phyloP scores from a whole-genome alignment of 2,888 invertebrate species.

The Aporophyla nigra region DNA sequence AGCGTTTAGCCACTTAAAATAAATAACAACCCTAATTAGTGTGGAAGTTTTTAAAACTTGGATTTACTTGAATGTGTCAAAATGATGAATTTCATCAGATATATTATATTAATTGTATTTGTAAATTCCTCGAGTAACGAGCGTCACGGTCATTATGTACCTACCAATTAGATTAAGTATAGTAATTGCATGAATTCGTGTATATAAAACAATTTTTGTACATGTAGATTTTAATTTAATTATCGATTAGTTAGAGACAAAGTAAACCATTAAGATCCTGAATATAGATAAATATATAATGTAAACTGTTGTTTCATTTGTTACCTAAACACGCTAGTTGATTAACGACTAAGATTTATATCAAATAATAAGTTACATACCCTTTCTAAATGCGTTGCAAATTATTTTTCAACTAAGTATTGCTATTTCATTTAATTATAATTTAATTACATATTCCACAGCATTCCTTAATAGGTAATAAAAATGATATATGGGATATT shows the following conservation, averaged over 20 bases:
- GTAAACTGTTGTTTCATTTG: slow-evolving; percentile 66
- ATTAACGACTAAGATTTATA: background rate
- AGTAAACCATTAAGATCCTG: slow-evolving; percentile 88
- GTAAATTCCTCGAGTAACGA: slow-evolving; percentile 81
- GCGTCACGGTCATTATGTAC: slow-evolving; percentile 78
- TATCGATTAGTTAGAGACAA: slow-evolving; percentile 88
- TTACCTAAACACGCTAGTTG: background rate
- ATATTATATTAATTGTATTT: slow-evolving; percentile 78
- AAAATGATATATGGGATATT: too few species aligned
- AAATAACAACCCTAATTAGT: slow-evolving; percentile 70
- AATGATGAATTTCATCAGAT: slow-evolving; percentile 74
- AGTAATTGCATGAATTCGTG: slow-evolving; percentile 86
- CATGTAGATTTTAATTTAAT: slow-evolving; percentile 90
- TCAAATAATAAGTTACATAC: background rate
- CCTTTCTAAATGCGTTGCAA: background rate
- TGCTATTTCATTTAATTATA: background rate
- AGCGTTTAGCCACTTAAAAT: slow-evolving; percentile 74
- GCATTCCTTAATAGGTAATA: background rate
- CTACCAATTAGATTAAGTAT: slow-evolving; percentile 85
- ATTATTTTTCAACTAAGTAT: background rate
- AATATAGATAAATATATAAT: slow-evolving; percentile 87
- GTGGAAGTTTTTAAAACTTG: slow-evolving; percentile 73
- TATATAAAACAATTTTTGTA: slow-evolving; percentile 90
- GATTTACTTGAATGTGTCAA: slow-evolving; percentile 76
- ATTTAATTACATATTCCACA: background rate